A percentile compares a stretch with the other conserved stretches of the same genome.
phyloP scores from a whole-genome alignment of 2,888 invertebrate species.

The Dicranocentrus wangi region DNA sequence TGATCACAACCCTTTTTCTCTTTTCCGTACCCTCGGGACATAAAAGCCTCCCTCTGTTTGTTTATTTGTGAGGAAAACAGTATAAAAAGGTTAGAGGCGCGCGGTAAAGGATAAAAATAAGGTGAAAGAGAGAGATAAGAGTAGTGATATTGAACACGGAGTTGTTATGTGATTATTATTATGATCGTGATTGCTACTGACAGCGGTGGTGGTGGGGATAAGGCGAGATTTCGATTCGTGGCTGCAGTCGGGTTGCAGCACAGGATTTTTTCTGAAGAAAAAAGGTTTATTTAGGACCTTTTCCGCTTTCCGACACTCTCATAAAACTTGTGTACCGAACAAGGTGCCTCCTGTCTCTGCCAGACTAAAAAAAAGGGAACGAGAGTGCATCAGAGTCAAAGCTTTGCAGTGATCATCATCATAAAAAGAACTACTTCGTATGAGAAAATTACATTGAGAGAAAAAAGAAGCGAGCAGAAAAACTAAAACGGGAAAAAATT shows the following conservation, averaged over 20 bases:
- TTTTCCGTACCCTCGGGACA: no score
- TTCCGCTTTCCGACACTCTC: constrained; percentile 57
- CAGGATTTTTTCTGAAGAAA: no score
- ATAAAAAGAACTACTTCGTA: constrained; percentile 15
- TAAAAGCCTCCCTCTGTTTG: not conserved
- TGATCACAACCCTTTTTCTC: no score
- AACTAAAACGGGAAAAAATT: not conserved
- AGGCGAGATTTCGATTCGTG: constrained; percentile 7
- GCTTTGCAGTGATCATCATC: constrained; percentile 19
- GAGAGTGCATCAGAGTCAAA: not conserved
- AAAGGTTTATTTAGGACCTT: constrained; percentile 43
- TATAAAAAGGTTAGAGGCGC: not conserved
- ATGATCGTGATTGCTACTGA: constrained; percentile 61
- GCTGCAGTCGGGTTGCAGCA: not conserved
- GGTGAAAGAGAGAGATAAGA: constrained; percentile 36
- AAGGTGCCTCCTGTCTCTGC: constrained; percentile 47
- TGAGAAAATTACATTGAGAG: constrained; percentile 13
- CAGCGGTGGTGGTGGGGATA: constrained; percentile 19
- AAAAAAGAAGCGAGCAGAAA: not conserved
- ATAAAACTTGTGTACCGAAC: constrained; percentile 59
- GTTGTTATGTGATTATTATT: constrained; percentile 53
- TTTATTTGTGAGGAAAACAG: no score
- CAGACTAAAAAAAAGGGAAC: not conserved
- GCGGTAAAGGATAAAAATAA: constrained; percentile 39
- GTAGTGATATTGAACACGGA: constrained; percentile 48